Percentiles rank a stretch among this genome's conserved stretches.
These are phyloP conservation scores for Drosophila lacteicornis DNA, from an alignment of 1,140 invertebrate species.

Conservation along the genomic window DNA sequence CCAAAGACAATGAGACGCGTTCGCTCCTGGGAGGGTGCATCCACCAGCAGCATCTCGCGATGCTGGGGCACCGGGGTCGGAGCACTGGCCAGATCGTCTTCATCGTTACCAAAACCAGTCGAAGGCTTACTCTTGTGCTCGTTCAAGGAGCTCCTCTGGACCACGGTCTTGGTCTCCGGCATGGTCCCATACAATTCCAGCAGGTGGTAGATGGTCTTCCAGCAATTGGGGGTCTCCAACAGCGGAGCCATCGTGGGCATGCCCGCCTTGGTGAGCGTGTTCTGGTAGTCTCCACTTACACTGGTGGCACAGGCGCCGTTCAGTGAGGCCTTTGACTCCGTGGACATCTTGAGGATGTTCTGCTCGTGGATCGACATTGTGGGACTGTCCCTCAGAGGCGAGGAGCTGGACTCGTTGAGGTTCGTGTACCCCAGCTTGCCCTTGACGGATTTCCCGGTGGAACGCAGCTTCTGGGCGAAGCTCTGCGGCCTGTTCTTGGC, in stretches of 20 bases:
- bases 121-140: constrained; percentile 63
- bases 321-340: constrained; percentile 79
- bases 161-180: constrained; percentile 95
- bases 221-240: constrained; percentile 91
- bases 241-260: constrained; percentile 58
- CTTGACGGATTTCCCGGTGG: constrained; percentile 93
- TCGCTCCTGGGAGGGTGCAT: constrained; percentile 68
- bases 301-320: constrained; percentile 80
- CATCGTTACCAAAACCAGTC: constrained; percentile 81
- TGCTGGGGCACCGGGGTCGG: constrained; percentile 85
- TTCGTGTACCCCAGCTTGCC: constrained; percentile 87
- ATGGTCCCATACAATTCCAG: constrained; percentile 96
- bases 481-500: constrained; percentile 91
- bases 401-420: constrained; percentile 87
- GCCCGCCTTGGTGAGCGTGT: constrained; percentile 72
- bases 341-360: constrained; percentile 84
- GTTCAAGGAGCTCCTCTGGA: constrained; percentile 85
- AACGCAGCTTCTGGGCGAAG: constrained; percentile 93
- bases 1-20: constrained; percentile 89
- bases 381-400: constrained; percentile 89
- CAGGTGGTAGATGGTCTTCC: constrained; percentile 97
- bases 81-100: constrained; percentile 86
- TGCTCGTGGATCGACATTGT: constrained; percentile 87
- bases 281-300: constrained; percentile 78
- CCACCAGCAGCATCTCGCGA: constrained; percentile 66